Evolutionary conservation across 1,140 invertebrate species (phyloP).

Genomic region (Drosophila quadrilineata): DNA sequence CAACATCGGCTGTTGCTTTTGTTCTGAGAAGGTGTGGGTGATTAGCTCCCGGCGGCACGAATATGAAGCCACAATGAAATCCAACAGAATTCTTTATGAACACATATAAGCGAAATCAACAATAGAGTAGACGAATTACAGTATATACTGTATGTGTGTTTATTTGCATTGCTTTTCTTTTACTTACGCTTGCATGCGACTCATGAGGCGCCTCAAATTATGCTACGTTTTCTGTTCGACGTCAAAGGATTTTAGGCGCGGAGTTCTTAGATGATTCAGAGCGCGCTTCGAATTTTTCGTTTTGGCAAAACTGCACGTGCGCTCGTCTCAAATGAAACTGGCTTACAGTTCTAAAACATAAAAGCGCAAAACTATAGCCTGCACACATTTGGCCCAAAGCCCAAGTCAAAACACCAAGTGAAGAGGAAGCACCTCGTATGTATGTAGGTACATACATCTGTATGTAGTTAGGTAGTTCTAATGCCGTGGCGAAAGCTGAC

Average conservation of each 20-base stretch:
- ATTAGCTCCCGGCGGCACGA: slow-evolving; percentile 13
- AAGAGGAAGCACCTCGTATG: slow-evolving; percentile 11
- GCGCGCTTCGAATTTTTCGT: slow-evolving; percentile 7
- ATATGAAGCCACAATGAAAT: slow-evolving; percentile 1
- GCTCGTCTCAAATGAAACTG: slow-evolving; percentile 64
- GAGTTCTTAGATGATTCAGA: not conserved
- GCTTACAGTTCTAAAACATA: slow-evolving; percentile 52
- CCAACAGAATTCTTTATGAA: not conserved
- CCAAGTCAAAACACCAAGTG: not conserved
- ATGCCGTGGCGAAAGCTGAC: slow-evolving; percentile 29
- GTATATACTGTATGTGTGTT: slow-evolving; percentile 3
- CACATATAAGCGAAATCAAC: not conserved
- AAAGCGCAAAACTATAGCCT: slow-evolving; percentile 58
- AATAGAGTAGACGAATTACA: not conserved
- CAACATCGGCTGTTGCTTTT: slow-evolving; percentile 6
- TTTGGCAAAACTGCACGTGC: slow-evolving; percentile 63
- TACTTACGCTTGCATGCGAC: slow-evolving; percentile 77
- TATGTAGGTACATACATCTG: too few relatives aligned
- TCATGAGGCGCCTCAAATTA: slow-evolving; percentile 61
- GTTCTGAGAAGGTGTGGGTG: not conserved
- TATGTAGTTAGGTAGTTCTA: slow-evolving; percentile 3
- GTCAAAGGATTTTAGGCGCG: too few relatives aligned
- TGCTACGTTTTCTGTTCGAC: slow-evolving; percentile 33
- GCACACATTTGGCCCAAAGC: slow-evolving; percentile 19
- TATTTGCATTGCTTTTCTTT: slow-evolving; percentile 40